These are phyloP conservation scores for Amazona guildingii DNA, from an alignment of 2,113 vertebrate genomes.

Conservation along the genomic window DNA sequence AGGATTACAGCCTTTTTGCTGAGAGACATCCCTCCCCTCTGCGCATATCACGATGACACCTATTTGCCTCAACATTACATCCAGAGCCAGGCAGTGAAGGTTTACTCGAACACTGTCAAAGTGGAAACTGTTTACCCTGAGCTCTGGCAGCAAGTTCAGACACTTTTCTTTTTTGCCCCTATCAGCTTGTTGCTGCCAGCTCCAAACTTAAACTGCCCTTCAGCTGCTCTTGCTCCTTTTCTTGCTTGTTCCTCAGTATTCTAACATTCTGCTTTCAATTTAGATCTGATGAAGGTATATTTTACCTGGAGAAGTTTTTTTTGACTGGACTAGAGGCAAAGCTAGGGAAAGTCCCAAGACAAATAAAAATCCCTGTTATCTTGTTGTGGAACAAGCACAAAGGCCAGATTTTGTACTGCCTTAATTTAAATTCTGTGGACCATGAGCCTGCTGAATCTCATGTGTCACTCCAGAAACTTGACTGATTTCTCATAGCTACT, in stretches of 20 bases:
- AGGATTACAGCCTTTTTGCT: not conserved
- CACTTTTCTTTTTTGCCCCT: not conserved
- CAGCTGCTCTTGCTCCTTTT: not conserved
- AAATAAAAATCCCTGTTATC: conserved; percentile 42
- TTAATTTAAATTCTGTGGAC: conserved; percentile 55
- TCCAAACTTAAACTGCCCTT: not conserved
- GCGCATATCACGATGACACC: accelerated
- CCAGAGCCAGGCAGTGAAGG: not conserved
- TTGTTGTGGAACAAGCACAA: not conserved
- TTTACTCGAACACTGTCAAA: not conserved
- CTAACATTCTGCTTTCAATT: not conserved
- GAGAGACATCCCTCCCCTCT: not conserved
- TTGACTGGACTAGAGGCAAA: conserved; percentile 1
- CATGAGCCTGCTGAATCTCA: conserved; percentile 2
- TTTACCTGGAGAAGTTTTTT: conserved; percentile 7
- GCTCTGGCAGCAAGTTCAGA: not conserved
- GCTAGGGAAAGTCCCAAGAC: not conserved
- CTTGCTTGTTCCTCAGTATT: not conserved
- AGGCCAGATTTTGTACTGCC: conserved; percentile 7
- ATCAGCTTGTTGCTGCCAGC: not conserved
- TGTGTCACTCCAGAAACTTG: conserved; percentile 6
- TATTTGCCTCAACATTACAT: not conserved
- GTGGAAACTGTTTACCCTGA: not conserved
- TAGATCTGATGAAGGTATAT: not conserved
- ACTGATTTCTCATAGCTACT: conserved; percentile 32